Base-by-base conservation (phyloP, 2,797 vertebrate genomes). In the Phrynocephalus vlangalii region DNA sequence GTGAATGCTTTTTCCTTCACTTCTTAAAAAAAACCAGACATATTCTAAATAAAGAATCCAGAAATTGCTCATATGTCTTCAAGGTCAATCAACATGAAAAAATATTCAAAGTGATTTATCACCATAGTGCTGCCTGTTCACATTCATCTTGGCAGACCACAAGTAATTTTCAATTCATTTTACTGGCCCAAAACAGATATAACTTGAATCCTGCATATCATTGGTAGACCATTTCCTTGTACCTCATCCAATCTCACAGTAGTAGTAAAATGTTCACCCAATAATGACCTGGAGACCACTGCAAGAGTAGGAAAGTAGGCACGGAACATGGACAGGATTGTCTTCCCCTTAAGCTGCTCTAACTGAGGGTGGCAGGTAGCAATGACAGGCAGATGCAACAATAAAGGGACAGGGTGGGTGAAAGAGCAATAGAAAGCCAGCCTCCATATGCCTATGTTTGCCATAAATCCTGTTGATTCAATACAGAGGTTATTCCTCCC, bases 11-110 rank as follows among this genome's bases (percentile, higher is more conserved):
- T 88, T 84, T 67, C 50, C 26, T 86, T 5, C 68, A 33, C 16
- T 88, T 88, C 84, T 90, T 81, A 79, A 91, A 72, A 71, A 63
- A 71, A 76, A 71, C 91, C 83, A 48, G 56, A 88, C 15, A 85
- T 56, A 6, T 15, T 75, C 68, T 85, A 10, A 18, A 44, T 2
- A 83, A 89, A 77, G 81, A 90, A 22, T 1, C 24, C 70, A 80
- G 26, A 80, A 22, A 56, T 24, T 68, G 13, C 8, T 50, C 16
- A 33, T 33, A 5, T 22, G 15, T 22, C 24, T 48, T 0, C 22
- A 33, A 10, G 38, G 26, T 44, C 66, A 22, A 26, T 44, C 85
- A 60, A 11, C 2, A 56, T 18, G n/a, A 2, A 15, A n/a, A 16
- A 82, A 82, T 67, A 71, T 2, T 63, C n/a, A 78, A n/a, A 52